Evolutionary conservation across 35 echinoderm and acorn worm genomes (phyloP), one percentile per base, ranked within the genome.

Genomic region (Lytechinus pictus): DNA sequence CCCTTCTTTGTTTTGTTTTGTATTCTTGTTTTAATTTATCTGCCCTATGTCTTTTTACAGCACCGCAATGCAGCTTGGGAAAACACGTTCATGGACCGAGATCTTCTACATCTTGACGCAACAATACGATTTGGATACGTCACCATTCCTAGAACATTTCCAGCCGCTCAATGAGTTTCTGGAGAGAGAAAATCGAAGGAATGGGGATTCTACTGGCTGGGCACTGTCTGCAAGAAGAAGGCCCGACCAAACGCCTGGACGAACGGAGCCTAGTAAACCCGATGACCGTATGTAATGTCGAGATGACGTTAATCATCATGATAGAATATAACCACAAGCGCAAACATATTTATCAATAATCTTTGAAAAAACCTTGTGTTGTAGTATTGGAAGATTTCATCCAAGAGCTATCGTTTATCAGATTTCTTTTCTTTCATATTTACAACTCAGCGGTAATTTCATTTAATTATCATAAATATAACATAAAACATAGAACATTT

Each of bases 41-140:
- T 89, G 11, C 8, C 27, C 88, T 52, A 28, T 90, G 2, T 52
- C 10, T 90, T 21, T 90, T 16, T 3, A 14, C 21, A 90, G 88
- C 52, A 54, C 28, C 21, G 92, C 92, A 13, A 93, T 93, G 92
- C 52, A 93, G 54, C 52, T 93, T 4, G 92, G 92, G 27, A 93
- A 57, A 54, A 93, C 29, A 19, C 52, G 55, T 16, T 57, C 92
- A 11, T 93, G 92, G 92, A 54, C 92, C 13, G 92, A 93, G 53
- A 54, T 93, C 92, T 57, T 93, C 52, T 57, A 57, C 53, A 93
- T 28, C 53, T 13, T 93, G 13, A 93, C 92, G 3, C 53, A 54
- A 93, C 53, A 93, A 10, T 55, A 57, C 54, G 9, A 57, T 10
- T 16, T 57, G 11, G 55, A 93, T 93, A 54, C 54, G 3, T 54